These are phyloP conservation scores for Nymphalis polychloros DNA, from an alignment of 2,888 invertebrate genomes.

Conservation along the genomic window DNA sequence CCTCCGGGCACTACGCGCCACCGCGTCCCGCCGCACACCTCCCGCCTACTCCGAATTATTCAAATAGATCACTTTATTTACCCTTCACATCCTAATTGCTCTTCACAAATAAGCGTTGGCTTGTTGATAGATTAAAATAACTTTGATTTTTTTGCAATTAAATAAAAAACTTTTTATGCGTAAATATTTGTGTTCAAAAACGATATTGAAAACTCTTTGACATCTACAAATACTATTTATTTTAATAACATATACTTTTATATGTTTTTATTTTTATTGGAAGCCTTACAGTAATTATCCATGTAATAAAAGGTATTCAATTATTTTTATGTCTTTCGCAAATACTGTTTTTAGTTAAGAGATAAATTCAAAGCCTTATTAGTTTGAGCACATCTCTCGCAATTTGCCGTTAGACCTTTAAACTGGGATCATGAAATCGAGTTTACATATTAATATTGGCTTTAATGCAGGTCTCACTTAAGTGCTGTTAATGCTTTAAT, in stretches of 20 bases:
- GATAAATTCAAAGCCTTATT: constrained; percentile 4
- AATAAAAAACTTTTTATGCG: background rate
- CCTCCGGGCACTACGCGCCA: constrained; percentile 51
- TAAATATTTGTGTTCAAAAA: too few species aligned
- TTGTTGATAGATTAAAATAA: constrained; percentile 32
- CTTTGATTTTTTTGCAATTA: constrained; percentile 16
- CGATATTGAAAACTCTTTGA: too few species aligned
- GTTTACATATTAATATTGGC: constrained; percentile 44
- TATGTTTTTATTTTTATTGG: too few species aligned
- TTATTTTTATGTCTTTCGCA: background rate
- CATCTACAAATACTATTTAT: too few species aligned
- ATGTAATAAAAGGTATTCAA: background rate
- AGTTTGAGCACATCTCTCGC: constrained; percentile 12
- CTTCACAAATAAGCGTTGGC: constrained; percentile 32
- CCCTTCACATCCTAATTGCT: constrained; percentile 41
- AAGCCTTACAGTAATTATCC: too few species aligned
- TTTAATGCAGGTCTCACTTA: constrained; percentile 43
- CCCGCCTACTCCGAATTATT: constrained; percentile 55
- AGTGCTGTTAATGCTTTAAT: constrained; percentile 39
- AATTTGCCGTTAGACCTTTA: constrained; percentile 25
- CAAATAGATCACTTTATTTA: constrained; percentile 50
- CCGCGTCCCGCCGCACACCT: constrained; percentile 44
- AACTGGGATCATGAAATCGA: constrained; percentile 32
- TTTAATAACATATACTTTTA: too few species aligned
- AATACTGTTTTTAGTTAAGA: constrained; percentile 1